Conservation (phyloP, 2,888 invertebrate genomes). For the Pheosia tremula region DNA sequence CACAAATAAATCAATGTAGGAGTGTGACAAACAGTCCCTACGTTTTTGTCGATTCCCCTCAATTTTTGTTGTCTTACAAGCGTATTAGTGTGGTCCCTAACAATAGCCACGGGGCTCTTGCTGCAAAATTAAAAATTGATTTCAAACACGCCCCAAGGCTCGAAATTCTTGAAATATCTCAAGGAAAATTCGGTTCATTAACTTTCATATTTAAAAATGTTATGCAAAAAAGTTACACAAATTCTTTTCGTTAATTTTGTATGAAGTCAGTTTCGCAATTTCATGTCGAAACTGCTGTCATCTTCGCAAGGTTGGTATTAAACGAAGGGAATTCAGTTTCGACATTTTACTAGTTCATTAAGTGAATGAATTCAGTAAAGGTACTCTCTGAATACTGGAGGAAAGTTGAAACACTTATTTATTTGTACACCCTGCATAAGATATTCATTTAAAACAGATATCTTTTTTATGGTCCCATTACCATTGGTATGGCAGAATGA, state of each 20-base stretch:
- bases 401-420: constrained; percentile 7
- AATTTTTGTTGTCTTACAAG: constrained; percentile 57
- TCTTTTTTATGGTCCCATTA: constrained; percentile 47
- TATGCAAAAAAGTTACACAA: constrained; percentile 3
- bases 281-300: neutral
- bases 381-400: neutral
- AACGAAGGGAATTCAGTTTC: neutral
- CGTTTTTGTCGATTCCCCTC: constrained; percentile 33
- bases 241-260: constrained; percentile 4
- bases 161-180: constrained; percentile 30
- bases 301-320: neutral
- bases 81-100: constrained; percentile 13
- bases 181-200: constrained; percentile 37
- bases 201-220: constrained; percentile 17
- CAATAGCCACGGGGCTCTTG: constrained; percentile 48
- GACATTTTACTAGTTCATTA: neutral
- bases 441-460: constrained; percentile 45
- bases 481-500: constrained; percentile 43
- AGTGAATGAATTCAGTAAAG: neutral
- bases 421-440: constrained; percentile 25
- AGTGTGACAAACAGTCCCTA: constrained; percentile 60
- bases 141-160: constrained; percentile 31
- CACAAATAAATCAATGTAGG: constrained; percentile 74
- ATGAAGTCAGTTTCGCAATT: constrained; percentile 1
- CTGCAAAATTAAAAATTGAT: constrained; percentile 50